phyloP scores from a whole-genome alignment of 2,797 vertebrate genomes.

The Muscicapa comitata region DNA sequence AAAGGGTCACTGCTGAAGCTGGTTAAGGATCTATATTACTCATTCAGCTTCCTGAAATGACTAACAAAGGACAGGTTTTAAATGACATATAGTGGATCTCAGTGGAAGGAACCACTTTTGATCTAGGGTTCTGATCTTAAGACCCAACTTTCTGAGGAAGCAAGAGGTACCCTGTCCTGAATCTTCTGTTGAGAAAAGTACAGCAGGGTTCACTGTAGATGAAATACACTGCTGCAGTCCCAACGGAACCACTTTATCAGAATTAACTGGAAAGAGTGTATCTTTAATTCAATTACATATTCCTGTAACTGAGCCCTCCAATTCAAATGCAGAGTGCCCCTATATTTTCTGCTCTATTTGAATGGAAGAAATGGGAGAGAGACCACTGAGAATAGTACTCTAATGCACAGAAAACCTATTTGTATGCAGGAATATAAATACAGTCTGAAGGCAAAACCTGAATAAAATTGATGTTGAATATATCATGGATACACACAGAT shows the following conservation, averaged over 20 bases:
- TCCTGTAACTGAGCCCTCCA: neutral
- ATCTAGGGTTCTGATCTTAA: neutral
- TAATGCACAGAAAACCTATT: neutral
- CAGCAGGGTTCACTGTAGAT: neutral
- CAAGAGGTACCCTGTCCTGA: neutral
- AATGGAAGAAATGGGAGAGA: neutral
- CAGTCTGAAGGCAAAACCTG: neutral
- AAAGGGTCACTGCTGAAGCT: neutral
- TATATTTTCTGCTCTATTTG: neutral
- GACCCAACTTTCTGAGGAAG: neutral
- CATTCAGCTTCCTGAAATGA: neutral
- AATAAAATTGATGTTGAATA: neutral
- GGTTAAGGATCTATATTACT: neutral
- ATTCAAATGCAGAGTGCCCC: neutral
- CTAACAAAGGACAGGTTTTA: neutral
- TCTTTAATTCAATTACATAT: neutral
- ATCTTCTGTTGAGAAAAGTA: neutral
- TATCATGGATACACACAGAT: neutral
- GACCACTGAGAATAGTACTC: neutral
- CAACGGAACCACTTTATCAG: neutral
- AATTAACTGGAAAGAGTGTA: neutral
- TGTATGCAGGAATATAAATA: neutral
- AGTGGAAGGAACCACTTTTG: neutral
- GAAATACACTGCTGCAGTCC: neutral
- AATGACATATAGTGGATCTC: neutral